phyloP scores from a whole-genome alignment of 2,888 invertebrate species.

The Cephus spinipes region DNA sequence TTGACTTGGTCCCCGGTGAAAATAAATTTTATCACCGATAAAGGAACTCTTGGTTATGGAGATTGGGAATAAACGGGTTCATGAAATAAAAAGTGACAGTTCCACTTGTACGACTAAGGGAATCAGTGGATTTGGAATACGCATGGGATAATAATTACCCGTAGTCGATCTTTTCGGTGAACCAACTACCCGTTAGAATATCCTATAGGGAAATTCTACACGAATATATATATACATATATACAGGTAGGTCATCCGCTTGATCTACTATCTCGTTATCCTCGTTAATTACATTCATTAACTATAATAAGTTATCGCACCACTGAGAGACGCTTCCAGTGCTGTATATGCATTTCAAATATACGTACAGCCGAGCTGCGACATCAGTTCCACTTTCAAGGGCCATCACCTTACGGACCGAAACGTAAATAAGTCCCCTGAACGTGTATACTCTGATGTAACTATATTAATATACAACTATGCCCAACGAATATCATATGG shows the following conservation, averaged over 20 bases:
- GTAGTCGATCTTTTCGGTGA: not conserved
- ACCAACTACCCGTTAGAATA: not conserved
- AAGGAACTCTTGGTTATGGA: not conserved
- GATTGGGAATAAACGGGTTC: not conserved
- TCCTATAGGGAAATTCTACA: not conserved
- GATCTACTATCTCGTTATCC: not conserved
- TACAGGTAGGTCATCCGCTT: not conserved
- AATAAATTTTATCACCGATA: not conserved
- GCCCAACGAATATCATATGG: not conserved
- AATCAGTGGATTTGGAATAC: not conserved
- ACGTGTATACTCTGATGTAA: too few relatives aligned
- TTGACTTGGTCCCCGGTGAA: not conserved
- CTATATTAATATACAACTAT: not conserved
- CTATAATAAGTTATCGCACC: not conserved
- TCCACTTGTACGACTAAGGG: not conserved
- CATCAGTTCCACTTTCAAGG: too few relatives aligned
- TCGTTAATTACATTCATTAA: not conserved
- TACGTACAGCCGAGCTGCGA: not conserved
- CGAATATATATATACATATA: not conserved
- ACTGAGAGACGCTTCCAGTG: not conserved
- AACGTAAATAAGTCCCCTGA: too few relatives aligned
- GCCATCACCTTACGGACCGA: too few relatives aligned
- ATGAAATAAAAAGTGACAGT: not conserved
- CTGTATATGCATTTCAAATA: not conserved
- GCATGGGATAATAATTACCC: not conserved